Evolutionary conservation across 2,797 vertebrate genomes (phyloP), one percentile per base, ranked within the genome.

Genomic region (Epinephelus awoara): DNA sequence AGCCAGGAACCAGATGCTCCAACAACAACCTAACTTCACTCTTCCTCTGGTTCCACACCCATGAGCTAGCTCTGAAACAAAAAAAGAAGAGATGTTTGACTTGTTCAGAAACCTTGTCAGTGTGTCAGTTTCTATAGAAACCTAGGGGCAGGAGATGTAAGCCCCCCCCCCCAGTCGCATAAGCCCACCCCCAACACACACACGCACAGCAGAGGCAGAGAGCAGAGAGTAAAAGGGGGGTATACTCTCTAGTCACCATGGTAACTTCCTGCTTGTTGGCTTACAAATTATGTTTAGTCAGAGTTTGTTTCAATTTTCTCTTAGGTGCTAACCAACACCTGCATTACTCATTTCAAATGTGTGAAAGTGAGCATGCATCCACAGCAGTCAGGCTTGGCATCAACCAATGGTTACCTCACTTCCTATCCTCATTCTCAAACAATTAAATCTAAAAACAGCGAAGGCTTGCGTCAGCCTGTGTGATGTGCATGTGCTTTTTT

Each of bases 111-210:
- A 88, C 75, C 55, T 47, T 75, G 27, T 88, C 75, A 84, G 84
- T 59, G 11, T 75, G 82, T 80, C 85, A 78, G 90, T 94, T 94
- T 87, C 93, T 85, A 91, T 91, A 88, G 91, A 89, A 94, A 93
- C 88, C 72, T 83, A 67, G 54, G 72, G 85, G 61, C 67, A 64
- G 75, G 69, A 19, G 58, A 66, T 70, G 34, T 23, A 72, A 44
- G 17, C 11, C 50, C 62, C 79, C 50, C 62, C 79, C 29, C 27
- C 29, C 15, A 29, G 6, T 67, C 47, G 54, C 56, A 25, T 29
- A 64, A 15, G 13, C 9, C 51, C n/a, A 52, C 57, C 6, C 6
- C 56, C 17, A 44, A 66, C 10, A 29, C 27, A 15, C 14, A 21
- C 6, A 19, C 2, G 7, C 44, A 57, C 66, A 40, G 25, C 49